Evolutionary conservation across 2,888 invertebrate genomes (phyloP), one percentile per base, ranked within the genome.

Genomic region (Lochmaea crataegi): DNA sequence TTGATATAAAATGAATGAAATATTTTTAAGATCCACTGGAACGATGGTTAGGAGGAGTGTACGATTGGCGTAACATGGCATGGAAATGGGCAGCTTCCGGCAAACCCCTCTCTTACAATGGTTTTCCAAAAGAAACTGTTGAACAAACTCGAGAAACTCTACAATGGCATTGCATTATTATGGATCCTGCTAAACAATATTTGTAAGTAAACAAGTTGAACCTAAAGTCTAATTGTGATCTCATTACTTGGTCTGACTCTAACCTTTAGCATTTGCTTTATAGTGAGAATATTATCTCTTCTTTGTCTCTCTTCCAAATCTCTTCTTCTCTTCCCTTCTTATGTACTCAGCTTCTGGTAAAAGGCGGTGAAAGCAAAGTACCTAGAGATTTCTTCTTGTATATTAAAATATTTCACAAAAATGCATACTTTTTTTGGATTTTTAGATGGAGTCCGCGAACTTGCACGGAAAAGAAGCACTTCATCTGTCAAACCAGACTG

Each of bases 41-140:
- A 80, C 90, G 95, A 80, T 96, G 96, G 96, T 92, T 96, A 83
- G 96, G 95, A 10, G 95, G 94, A 22, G 91, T 93, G 78, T 96
- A 92, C 86, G 93, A 95, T 87, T 92, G 92, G 91, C 88, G 89
- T 53, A 90, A 90, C 71, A 89, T 89, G 82, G 87, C 89, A 10
- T 96, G 95, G 95, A 91, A 92, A 80, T 96, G 95, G 95, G 94
- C 93, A 18, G 91, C 91, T 12, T 92, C 93, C 77, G 92, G 94
- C 63, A 90, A 91, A 70, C 90, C 90, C 80, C 89, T 96, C 84
- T 89, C 89, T 79, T 94, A 93, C 86, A 91, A 93, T 84, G 93
- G 93, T 78, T 80, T 82, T 65, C 77, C 79, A 11, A 76, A 77
- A 82, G 88, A 89, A 78, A 89, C 90, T 14, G 89, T 91, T 71